These are phyloP conservation scores for Scolopax bukidnonensis DNA, from an alignment of 2,797 vertebrate genomes.

Conservation along the genomic window DNA sequence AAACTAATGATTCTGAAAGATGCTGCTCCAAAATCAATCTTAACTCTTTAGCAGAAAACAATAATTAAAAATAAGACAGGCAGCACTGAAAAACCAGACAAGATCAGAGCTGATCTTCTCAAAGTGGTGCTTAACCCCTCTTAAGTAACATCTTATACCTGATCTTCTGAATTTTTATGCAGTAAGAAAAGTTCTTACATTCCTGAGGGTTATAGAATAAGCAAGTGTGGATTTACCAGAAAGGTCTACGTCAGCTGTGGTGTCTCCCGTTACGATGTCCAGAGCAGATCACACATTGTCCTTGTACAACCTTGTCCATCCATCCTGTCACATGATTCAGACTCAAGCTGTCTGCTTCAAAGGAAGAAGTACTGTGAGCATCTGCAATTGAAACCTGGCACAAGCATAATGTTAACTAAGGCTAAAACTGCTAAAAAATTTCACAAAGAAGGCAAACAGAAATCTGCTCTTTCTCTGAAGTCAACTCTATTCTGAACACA, in stretches of 20 bases:
- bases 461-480: neutral
- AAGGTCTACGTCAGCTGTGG: neutral
- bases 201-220: neutral
- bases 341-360: neutral
- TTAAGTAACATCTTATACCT: neutral
- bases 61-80: neutral
- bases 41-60: neutral
- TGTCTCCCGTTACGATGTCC: neutral
- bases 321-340: neutral
- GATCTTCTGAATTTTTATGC: neutral
- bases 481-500: neutral
- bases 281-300: neutral
- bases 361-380: neutral
- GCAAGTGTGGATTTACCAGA: neutral
- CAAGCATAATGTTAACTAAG: neutral
- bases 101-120: neutral
- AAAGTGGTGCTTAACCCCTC: neutral
- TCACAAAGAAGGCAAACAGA: neutral
- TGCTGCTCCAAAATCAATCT: neutral
- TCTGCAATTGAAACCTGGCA: neutral
- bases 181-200: neutral
- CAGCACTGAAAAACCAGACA: neutral
- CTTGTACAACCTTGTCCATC: slow-evolving; percentile 1
- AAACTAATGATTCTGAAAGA: neutral
- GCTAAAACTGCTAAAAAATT: neutral